Percentiles rank a stretch among this genome's conserved stretches.
Conservation (phyloP, 2,888 invertebrate genomes). For the Nysson spinosus region DNA sequence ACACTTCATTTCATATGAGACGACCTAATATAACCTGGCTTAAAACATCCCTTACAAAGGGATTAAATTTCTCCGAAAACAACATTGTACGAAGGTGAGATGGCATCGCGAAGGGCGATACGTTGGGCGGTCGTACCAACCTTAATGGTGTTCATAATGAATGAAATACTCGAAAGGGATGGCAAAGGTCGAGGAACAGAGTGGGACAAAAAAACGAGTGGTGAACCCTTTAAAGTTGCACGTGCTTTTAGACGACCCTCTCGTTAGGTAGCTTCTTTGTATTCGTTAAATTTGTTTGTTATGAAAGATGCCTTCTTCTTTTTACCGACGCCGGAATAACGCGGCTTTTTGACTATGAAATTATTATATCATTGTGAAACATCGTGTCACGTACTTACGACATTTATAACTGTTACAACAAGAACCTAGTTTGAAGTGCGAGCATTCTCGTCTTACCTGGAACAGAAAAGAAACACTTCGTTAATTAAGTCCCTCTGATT, state of each 20-base stretch:
- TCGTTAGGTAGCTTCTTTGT: background rate
- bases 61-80: background rate
- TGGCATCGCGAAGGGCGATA: background rate
- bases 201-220: slow-evolving; percentile 1
- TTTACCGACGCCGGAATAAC: background rate
- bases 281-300: too few relatives aligned
- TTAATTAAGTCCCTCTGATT: slow-evolving; percentile 1
- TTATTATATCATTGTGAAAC: slow-evolving; percentile 1
- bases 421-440: too few relatives aligned
- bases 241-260: slow-evolving; percentile 9
- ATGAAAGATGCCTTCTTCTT: too few relatives aligned
- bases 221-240: slow-evolving; percentile 36
- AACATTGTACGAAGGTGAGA: background rate
- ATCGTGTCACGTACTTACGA: slow-evolving; percentile 41
- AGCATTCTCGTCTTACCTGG: slow-evolving; percentile 47
- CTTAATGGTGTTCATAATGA: slow-evolving; percentile 10
- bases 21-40: too few relatives aligned
- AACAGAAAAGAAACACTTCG: slow-evolving; percentile 32
- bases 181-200: background rate
- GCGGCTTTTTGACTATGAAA: slow-evolving; percentile 1
- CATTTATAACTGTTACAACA: too few relatives aligned
- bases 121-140: background rate
- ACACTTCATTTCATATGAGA: background rate
- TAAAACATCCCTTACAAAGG: too few relatives aligned
- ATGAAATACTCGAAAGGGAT: background rate